Base-by-base conservation (phyloP, 2,888 invertebrate species). In the Drosophila kambysellisi region DNA sequence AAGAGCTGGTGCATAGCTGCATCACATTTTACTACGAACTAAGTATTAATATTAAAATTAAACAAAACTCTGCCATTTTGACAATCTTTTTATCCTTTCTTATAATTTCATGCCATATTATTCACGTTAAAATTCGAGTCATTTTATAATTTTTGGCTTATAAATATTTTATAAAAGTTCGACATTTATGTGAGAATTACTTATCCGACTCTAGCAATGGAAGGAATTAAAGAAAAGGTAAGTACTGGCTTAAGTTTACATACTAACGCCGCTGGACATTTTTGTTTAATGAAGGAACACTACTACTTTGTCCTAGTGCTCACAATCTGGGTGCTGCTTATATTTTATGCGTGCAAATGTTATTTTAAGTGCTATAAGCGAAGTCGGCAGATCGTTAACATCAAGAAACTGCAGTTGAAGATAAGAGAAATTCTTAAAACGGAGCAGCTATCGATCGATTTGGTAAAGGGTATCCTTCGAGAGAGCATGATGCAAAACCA, bases 321-420 rank as follows among this genome's bases (percentile, higher is more conserved):
- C 4, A n/a, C 12, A 8, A 25, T 75, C 20, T 78, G 75, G 79
- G 33, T 79, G 20, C 30, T 66, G 8, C 60, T 78, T 0, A 9
- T 75, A 6, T n/a, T 70, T 2, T 67, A 64, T 29, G 43, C 67
- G 2, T 48, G 53, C 12, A 64, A 64, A 32, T 46, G 61, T 3
- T 64, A 79, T 29, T 35, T 59, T 0, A 9, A 68, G 32, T 62
- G 25, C 25, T 30, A 56, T 12, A 53, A 25, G 48, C 52, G 54
- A 25, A 9, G n/a, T 9, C 46, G 15, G 0, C 70, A 57, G 17
- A 68, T 75, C 5, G 9, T 4, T 4, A 30, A 30, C 7, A 50
- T 77, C 1, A 76, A 73, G 39, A 46, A 39, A 7, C 8, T 77
- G 25, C 79, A 81, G 48, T 60, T 56, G 37, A 60, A 81, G 20